A percentile compares a stretch with the other conserved stretches of the same genome.
These are phyloP conservation scores for Dreissena rostriformis DNA, from an alignment of 1,140 invertebrate species.

Conservation along the genomic window DNA sequence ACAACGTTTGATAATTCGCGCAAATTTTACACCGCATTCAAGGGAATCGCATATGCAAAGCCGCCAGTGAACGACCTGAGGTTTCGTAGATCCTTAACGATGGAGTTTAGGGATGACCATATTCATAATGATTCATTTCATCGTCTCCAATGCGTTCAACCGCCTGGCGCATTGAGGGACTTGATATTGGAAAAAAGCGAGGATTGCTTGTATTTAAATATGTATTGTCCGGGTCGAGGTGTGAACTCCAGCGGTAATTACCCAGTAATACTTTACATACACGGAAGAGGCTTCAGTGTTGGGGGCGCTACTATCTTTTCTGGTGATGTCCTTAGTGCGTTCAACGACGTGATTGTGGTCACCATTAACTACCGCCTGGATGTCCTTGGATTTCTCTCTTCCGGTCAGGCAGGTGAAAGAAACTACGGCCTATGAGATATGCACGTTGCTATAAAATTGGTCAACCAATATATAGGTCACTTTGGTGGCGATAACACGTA, in stretches of 20 bases:
- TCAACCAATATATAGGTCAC: constrained; percentile 87
- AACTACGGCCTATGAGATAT: constrained; percentile 97
- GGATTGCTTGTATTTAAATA: constrained; percentile 97
- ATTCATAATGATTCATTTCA: constrained; percentile 90
- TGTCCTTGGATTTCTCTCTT: constrained; percentile 93
- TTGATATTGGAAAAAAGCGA: constrained; percentile 86
- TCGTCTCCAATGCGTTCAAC: constrained; percentile 90
- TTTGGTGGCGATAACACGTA: constrained; percentile 88
- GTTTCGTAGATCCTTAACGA: constrained; percentile 88
- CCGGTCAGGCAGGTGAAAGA: constrained; percentile 93
- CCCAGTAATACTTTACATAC: constrained; percentile 97
- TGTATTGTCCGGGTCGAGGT: constrained; percentile 86
- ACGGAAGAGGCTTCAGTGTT: constrained; percentile 94
- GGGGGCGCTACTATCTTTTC: constrained; percentile 96
- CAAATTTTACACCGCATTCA: constrained; percentile 92
- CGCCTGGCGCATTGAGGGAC: not conserved
- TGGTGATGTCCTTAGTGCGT: constrained; percentile 87
- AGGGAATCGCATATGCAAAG: constrained; percentile 94
- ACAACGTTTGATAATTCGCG: constrained; percentile 82
- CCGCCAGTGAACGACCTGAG: constrained; percentile 92
- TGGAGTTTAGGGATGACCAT: constrained; percentile 93
- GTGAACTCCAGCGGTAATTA: constrained; percentile 82
- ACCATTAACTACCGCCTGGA: constrained; percentile 89
- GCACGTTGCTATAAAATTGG: constrained; percentile 88
- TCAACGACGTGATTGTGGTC: constrained; percentile 91